Conservation (phyloP, 2,113 vertebrate species). For the Corythornis madagascariensis region DNA sequence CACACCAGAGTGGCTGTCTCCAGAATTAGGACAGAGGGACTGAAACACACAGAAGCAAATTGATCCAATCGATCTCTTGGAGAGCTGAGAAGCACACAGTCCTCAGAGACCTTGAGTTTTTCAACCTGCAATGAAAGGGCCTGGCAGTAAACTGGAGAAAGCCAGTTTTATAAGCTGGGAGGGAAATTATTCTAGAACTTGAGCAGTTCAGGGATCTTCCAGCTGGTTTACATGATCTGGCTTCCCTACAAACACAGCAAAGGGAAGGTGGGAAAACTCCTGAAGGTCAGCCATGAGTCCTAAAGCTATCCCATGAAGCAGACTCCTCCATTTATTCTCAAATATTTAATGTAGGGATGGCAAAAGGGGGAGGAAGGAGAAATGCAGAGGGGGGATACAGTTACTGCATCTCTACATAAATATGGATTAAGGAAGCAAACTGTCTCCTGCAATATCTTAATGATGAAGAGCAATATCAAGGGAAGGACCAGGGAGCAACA, state of each 20-base stretch:
- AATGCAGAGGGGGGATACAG: not conserved
- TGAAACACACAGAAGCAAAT: slow-evolving; percentile 41
- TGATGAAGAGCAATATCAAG: not conserved
- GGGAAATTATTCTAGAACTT: slow-evolving; percentile 38
- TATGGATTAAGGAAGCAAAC: not conserved
- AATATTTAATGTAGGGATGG: not conserved
- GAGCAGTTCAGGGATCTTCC: slow-evolving; percentile 22
- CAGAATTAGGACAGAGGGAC: slow-evolving; percentile 24
- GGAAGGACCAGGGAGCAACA: not conserved
- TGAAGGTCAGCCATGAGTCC: not conserved
- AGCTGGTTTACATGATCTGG: slow-evolving; percentile 45
- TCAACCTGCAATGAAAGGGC: slow-evolving; percentile 33
- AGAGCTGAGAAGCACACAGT: not conserved
- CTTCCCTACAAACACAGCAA: not conserved
- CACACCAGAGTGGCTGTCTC: not conserved
- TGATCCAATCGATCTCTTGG: slow-evolving; percentile 32
- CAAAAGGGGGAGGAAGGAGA: not conserved
- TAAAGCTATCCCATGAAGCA: not conserved
- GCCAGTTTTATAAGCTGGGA: slow-evolving; percentile 55
- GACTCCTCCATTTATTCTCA: not conserved
- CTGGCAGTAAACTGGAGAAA: slow-evolving; percentile 33
- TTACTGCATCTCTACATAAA: not conserved
- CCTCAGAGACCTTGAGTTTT: slow-evolving; percentile 49
- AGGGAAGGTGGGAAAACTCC: not conserved
- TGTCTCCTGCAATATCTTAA: not conserved